A percentile compares a stretch with the other conserved stretches of the same genome.
Evolutionary conservation across 2,113 vertebrate genomes (phyloP).

Genomic region (Caracal caracal): DNA sequence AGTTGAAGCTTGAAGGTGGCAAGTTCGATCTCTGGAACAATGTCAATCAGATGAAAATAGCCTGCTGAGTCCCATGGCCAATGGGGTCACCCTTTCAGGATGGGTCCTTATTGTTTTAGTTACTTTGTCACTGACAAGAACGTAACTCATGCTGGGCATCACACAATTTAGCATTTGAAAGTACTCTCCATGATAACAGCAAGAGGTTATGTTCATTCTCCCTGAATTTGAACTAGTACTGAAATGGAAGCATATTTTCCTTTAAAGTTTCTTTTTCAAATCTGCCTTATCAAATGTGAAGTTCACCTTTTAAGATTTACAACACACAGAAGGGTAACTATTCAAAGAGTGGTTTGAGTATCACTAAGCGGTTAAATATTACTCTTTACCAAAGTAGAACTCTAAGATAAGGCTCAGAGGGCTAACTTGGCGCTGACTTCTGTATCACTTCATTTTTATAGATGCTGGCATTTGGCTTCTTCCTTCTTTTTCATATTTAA

Average conservation of each 20-base stretch:
- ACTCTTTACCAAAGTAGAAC: slow-evolving; percentile 60
- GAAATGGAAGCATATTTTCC: slow-evolving; percentile 77
- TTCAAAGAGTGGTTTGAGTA: slow-evolving; percentile 79
- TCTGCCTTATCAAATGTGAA: slow-evolving; percentile 82
- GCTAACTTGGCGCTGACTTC: slow-evolving; percentile 72
- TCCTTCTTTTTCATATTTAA: slow-evolving; percentile 69
- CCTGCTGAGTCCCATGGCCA: slow-evolving; percentile 91
- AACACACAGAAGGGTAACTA: slow-evolving; percentile 81
- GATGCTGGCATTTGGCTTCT: slow-evolving; percentile 68
- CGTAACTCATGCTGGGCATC: slow-evolving; percentile 93
- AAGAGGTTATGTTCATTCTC: slow-evolving; percentile 66
- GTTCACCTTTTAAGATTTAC: slow-evolving; percentile 83
- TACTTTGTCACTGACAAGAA: slow-evolving; percentile 92
- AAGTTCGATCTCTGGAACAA: slow-evolving; percentile 90
- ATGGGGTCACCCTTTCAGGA: slow-evolving; percentile 89
- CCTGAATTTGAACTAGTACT: slow-evolving; percentile 70
- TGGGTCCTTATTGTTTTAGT: slow-evolving; percentile 92
- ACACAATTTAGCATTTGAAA: slow-evolving; percentile 89
- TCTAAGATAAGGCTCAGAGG: slow-evolving; percentile 58
- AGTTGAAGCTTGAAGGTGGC: slow-evolving; percentile 85
- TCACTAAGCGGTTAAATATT: slow-evolving; percentile 74
- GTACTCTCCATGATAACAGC: slow-evolving; percentile 79
- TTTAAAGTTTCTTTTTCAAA: slow-evolving; percentile 78
- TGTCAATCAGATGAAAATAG: slow-evolving; percentile 91
- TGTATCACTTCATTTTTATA: slow-evolving; percentile 65